Percentiles rank a stretch among this genome's conserved stretches.
Evolutionary conservation across 1,140 invertebrate species (phyloP).

Genomic region (Steinernema feltiae): DNA sequence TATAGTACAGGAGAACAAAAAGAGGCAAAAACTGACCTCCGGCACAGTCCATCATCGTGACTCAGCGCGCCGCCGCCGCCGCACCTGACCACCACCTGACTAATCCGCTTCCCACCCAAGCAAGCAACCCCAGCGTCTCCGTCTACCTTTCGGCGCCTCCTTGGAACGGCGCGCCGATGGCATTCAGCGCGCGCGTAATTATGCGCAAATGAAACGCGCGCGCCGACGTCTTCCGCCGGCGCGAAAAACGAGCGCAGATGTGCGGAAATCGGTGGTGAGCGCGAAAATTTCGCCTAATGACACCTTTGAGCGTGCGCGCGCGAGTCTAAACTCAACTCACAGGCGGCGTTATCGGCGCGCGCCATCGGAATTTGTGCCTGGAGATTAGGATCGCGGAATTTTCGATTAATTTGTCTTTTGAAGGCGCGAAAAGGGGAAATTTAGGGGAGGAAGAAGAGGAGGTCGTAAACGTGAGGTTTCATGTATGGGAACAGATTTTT

Average conservation of each 20-base stretch:
- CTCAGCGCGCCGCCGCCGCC: no score
- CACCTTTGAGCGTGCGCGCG: neutral
- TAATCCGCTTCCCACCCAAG: neutral
- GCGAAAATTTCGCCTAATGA: neutral
- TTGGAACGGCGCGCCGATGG: no score
- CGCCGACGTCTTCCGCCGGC: neutral
- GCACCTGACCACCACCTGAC: neutral
- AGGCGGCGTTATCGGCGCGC: neutral
- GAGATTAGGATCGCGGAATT: neutral
- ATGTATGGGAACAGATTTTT: no score
- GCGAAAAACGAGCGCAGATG: neutral
- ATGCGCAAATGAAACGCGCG: constrained; percentile 1
- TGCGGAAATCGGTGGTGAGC: neutral
- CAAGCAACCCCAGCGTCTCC: neutral
- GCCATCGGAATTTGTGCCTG: neutral
- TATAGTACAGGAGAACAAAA: no score
- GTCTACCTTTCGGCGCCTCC: neutral
- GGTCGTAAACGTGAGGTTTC: no score
- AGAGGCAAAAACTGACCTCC: no score
- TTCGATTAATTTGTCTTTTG: neutral
- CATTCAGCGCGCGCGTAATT: neutral
- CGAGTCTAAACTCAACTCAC: no score
- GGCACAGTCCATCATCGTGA: no score
- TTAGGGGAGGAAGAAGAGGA: no score
- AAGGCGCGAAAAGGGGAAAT: constrained; percentile 12